Base-by-base conservation (phyloP, 2,888 invertebrate genomes). In the Hirtodrosophila cameraria region DNA sequence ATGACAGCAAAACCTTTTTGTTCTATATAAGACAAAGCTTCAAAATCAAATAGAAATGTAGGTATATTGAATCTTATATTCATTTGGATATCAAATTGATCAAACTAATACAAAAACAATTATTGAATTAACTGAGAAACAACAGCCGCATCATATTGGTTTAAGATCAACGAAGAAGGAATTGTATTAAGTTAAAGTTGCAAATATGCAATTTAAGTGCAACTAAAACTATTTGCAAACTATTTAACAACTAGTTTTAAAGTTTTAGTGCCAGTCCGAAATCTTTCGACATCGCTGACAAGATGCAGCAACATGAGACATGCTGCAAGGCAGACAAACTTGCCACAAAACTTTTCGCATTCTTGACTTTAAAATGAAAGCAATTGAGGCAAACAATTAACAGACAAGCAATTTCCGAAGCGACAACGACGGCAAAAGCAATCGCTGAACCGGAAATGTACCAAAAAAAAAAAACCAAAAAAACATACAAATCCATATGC, bases 371-470 rank as follows among this genome's bases (percentile, higher is more conserved):
- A 72, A 80, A 75, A 64, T 54, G 55, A 77, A 84, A 75, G 77
- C 78, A 75, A 79, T 76, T 74, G 77, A 63, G 60, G 68, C 79
- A 76, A 80, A 76, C 79, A 79, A 80, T 80, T 80, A 80, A 84
- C 66, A 65, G 84, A 36, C 61, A 49, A 84, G 74, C 75, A 80
- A 77, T 81, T 80, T 77, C 72, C 81, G 74, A 59, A 71, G 64
- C 81, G 83, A 74, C 75, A 72, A 77, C n/a, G n/a, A 30, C 62
- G 25, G 59, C 52, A 66, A 48, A 52, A 38, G 70, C 45, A 30
- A 50, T 55, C 80, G 79, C 39, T 79, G 65, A 72, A 64, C 70
- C 63, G 76, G 70, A 66, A 69, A 60, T 66, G 58, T 49, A 62
- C 42, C 55, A 46, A 59, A 43, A 38, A 31, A 27, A 46, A 13